Conservation (phyloP, 2,113 vertebrate genomes). For the Piprites chloris region DNA sequence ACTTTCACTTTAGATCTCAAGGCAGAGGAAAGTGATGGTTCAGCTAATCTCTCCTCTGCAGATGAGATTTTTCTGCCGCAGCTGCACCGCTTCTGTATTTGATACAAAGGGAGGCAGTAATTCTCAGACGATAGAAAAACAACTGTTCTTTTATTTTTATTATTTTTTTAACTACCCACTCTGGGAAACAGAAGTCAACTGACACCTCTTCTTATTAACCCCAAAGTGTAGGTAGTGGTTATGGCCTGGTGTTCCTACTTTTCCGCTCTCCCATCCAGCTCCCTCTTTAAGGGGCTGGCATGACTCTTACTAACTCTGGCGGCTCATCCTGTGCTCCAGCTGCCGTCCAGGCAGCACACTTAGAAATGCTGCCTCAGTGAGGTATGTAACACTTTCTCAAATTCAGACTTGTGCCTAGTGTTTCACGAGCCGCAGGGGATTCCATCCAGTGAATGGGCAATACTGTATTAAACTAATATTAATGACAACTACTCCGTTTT, state of each 20-base stretch:
- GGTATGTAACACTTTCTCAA: neutral
- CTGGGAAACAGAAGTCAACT: neutral
- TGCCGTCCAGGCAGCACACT: neutral
- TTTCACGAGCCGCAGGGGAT: accelerated
- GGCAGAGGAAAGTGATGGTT: neutral
- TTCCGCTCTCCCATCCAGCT: neutral
- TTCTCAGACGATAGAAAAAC: neutral
- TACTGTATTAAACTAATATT: neutral
- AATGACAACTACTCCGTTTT: neutral
- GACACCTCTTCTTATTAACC: neutral
- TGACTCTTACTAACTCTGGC: neutral
- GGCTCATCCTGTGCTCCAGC: neutral
- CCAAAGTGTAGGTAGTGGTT: neutral
- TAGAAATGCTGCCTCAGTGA: neutral
- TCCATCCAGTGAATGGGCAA: neutral
- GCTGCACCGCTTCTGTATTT: neutral
- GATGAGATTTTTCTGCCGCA: neutral
- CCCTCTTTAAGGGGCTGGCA: accelerated
- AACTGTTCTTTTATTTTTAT: neutral
- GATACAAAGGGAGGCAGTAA: neutral
- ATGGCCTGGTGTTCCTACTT: accelerated
- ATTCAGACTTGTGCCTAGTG: neutral
- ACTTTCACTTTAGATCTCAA: neutral
- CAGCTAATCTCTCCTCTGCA: neutral
- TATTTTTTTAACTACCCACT: neutral